Evolutionary conservation across 2,797 vertebrate species (phyloP), one percentile per base, ranked within the genome.

Genomic region (Gymnoscopelus microlampas): DNA sequence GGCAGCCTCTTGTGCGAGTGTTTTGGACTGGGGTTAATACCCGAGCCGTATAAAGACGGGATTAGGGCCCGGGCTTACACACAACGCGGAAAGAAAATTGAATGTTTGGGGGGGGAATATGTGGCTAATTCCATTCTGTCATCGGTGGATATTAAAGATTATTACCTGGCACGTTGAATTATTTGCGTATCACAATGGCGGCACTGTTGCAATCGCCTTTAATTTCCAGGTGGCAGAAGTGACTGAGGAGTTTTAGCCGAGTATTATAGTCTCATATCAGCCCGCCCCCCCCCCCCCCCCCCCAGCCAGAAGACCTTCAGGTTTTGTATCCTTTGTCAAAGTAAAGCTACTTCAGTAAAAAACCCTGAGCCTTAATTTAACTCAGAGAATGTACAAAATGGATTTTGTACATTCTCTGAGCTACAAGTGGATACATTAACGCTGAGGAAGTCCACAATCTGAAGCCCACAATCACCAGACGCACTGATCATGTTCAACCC

Each of bases 71-170:
- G 54, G 76, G 90, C 90, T 96, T 94, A 94, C 93, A 95, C 93
- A 88, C 86, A 74, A 32, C 32, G 5, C 32, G 77, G 79, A 83
- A 91, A 89, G 90, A 94, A 92, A 92, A 94, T 94, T 73, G 88
- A 93, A 94, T 91, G 92, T 93, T 91, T 89, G 82, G 87, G 70
- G 82, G 85, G 53, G 48, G 95, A 96, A 95, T 96, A 96, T 93
- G 95, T 85, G 73, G 92, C 92, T 98, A 98, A 98, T 98, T 98
- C 97, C 95, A 87, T 95, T 94, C 96, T 98, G 96, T 99, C 98
- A 99, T 92, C 98, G 74, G 94, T 96, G 95, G 96, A 97, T 98
- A 99, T 98, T 98, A 97, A 95, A 96, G 96, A 94, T 94, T 91
- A 94, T 93, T 93, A 93, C 82, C 87, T 80, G 92, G 93, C 93